Conservation (phyloP, 2,113 vertebrate species). For the Hirundichthys speculiger region DNA sequence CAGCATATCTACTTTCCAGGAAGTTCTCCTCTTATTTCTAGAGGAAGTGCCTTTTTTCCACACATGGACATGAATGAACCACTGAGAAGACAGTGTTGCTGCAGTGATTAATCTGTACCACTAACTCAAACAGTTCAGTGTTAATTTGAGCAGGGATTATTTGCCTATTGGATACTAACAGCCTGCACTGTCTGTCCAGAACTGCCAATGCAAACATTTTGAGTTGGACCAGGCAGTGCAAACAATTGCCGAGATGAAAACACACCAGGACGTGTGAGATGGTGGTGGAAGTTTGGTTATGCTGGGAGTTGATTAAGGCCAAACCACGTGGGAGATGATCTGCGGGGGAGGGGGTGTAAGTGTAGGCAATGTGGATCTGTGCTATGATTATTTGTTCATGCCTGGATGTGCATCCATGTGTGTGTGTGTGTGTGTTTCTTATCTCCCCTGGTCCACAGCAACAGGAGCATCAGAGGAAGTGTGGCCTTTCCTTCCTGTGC, state of each 20-base stretch:
- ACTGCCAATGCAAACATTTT: slow-evolving; percentile 42
- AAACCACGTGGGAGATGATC: slow-evolving; percentile 63
- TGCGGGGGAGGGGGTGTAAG: slow-evolving; percentile 63
- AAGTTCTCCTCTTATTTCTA: slow-evolving; percentile 45
- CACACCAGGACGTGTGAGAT: slow-evolving; percentile 54
- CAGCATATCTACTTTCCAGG: slow-evolving; percentile 46
- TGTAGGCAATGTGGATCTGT: slow-evolving; percentile 55
- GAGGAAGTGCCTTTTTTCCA: slow-evolving; percentile 4
- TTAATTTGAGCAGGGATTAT: slow-evolving; percentile 43
- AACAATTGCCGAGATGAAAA: slow-evolving; percentile 45
- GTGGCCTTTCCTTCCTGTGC: slow-evolving; percentile 81
- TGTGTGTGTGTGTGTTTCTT: slow-evolving; percentile 59
- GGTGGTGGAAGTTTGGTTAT: slow-evolving; percentile 15
- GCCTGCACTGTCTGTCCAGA: slow-evolving; percentile 1
- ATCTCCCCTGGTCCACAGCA: slow-evolving; percentile 76
- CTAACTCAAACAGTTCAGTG: slow-evolving; percentile 24
- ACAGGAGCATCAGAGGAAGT: slow-evolving; percentile 81
- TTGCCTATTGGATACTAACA: slow-evolving; percentile 32
- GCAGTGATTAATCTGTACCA: slow-evolving; percentile 25
- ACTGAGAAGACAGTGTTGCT: slow-evolving; percentile 4
- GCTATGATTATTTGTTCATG: slow-evolving; percentile 68
- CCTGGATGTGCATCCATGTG: slow-evolving; percentile 41
- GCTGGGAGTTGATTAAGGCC: slow-evolving; percentile 54
- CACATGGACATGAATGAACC: slow-evolving; percentile 9
- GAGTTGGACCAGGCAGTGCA: slow-evolving; percentile 23